Evolutionary conservation across 1,140 invertebrate genomes (phyloP).

Genomic region (Rhyzopertha dominica): DNA sequence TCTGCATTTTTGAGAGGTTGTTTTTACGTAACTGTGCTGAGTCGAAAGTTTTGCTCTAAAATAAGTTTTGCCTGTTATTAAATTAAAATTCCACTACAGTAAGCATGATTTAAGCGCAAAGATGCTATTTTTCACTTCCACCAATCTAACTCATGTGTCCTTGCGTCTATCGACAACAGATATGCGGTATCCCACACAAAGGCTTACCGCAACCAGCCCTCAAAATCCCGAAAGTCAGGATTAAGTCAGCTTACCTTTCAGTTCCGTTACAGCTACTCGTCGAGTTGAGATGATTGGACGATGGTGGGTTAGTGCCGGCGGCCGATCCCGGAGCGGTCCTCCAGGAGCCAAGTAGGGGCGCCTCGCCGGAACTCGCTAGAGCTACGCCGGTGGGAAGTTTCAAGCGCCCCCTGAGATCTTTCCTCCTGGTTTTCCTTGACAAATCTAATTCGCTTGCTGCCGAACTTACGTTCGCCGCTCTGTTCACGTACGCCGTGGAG

Average conservation of each 20-base stretch:
- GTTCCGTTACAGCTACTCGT: constrained; percentile 60
- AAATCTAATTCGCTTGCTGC: constrained; percentile 70
- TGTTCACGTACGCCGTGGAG: constrained; percentile 64
- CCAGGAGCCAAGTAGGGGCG: constrained; percentile 52
- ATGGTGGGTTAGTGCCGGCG: constrained; percentile 53
- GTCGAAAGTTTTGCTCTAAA: too few relatives aligned
- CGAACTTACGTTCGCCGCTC: constrained; percentile 54
- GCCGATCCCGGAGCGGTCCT: constrained; percentile 57
- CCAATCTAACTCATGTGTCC: too few relatives aligned
- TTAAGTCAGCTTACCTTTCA: constrained; percentile 54
- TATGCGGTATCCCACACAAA: too few relatives aligned
- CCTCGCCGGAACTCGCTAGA: constrained; percentile 54
- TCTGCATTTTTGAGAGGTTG: too few relatives aligned
- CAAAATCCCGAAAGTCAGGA: constrained; percentile 35
- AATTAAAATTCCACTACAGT: too few relatives aligned
- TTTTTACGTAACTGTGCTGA: too few relatives aligned
- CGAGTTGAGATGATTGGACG: constrained; percentile 60
- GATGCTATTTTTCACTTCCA: too few relatives aligned
- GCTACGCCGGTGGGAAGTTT: constrained; percentile 55
- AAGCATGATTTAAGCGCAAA: too few relatives aligned
- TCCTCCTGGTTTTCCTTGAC: constrained; percentile 58
- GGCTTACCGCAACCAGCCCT: too few relatives aligned
- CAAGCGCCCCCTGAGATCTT: constrained; percentile 59
- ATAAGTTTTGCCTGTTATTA: too few relatives aligned
- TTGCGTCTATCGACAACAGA: too few relatives aligned